Evolutionary conservation across 2,888 invertebrate genomes (phyloP), one percentile per base, ranked within the genome.

Genomic region (Agonopterix alstromeriana): DNA sequence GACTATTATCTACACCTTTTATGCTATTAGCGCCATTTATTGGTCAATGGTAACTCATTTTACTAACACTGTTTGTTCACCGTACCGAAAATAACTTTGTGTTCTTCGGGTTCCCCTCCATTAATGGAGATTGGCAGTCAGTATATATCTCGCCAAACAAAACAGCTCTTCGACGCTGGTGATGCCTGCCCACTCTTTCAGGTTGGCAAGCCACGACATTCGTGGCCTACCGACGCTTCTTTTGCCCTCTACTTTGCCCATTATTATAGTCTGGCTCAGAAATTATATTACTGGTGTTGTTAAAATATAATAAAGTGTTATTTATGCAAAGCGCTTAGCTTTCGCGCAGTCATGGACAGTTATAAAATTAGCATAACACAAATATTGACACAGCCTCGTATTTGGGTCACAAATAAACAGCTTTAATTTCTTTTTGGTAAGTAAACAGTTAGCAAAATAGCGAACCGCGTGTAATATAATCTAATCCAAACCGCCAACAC

Each of bases 321-420:
- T 10, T 42, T 42, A 10, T 11, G 10, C 8, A 11, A 42, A 10
- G 10, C 10, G n/a, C 8, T 11, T 10, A 10, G 12, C 42, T 11
- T 42, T 8, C n/a, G 10, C 12, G 0, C 3, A 8, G 10, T 12
- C 42, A 42, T 11, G 10, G 11, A 8, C 12, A 1, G 11, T 8
- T 11, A 42, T 43, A 47, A 48, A 51, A 51, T 51, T 51, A 43
- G 48, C 50, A 51, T 51, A 48, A 48, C 43, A 48, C 50, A 51
- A 50, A 50, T 50, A 50, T 48, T 51, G 50, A 48, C 48, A 40
- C 45, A 35, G 45, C 45, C 35, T 35, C 42, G 46, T 48, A 51
- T 51, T 51, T 48, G 48, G n/a, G 43, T 40, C 17, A 38, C 50
- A 51, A 51, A 46, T 51, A 42, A 51, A 46, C 46, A 43, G 17